These are phyloP conservation scores for Saccopteryx leptura DNA, from an alignment of 2,113 vertebrate species.

Conservation along the genomic window DNA sequence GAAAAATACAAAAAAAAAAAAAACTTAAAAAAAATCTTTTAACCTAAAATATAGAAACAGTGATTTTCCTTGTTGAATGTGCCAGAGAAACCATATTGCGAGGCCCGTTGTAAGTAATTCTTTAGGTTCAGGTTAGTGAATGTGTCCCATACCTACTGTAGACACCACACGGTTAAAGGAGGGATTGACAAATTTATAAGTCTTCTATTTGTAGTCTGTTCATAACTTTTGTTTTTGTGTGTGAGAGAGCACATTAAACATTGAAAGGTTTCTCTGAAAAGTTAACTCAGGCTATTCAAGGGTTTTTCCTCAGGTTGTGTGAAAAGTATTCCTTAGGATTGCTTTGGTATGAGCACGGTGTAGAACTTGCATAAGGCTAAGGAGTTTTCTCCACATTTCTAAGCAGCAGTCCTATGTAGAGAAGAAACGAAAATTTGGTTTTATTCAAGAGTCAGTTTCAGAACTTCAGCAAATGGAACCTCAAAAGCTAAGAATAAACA, in stretches of 20 bases:
- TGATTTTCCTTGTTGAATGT: neutral
- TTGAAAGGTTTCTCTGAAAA: constrained; percentile 56
- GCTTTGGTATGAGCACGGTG: neutral
- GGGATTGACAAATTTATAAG: neutral
- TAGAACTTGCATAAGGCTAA: neutral
- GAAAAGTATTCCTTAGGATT: constrained; percentile 23
- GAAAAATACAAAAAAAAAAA: too few relatives aligned
- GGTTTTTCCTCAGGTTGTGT: neutral
- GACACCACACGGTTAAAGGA: neutral
- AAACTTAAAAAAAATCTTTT: neutral
- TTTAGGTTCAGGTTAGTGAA: neutral
- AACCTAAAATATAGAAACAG: constrained; percentile 6
- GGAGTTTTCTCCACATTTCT: constrained; percentile 44
- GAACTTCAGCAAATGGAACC: constrained; percentile 43
- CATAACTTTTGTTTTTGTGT: constrained; percentile 32
- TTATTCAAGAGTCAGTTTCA: constrained; percentile 24
- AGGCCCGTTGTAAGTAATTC: neutral
- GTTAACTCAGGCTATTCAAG: neutral
- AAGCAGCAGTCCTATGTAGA: neutral
- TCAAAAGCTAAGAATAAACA: constrained; percentile 52
- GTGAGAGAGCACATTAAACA: constrained; percentile 1
- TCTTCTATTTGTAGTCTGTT: neutral
- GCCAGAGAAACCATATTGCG: neutral
- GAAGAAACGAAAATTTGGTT: constrained; percentile 12
- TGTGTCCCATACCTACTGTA: neutral